Base-by-base conservation (phyloP, 2,888 invertebrate genomes). In the Microplitis deprimator region DNA sequence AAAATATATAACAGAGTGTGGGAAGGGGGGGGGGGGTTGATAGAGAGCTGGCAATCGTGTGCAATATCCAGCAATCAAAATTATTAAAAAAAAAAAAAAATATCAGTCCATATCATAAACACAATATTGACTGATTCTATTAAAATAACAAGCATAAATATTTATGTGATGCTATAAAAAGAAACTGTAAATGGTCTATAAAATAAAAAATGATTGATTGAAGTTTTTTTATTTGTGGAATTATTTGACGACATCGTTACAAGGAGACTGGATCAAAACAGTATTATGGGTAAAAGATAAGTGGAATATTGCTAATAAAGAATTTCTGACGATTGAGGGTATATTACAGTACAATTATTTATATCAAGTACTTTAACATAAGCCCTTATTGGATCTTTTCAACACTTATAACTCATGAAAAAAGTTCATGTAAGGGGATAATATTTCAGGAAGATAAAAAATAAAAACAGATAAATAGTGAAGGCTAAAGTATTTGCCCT, bases 121-220 rank as follows among this genome's bases (percentile, higher is more conserved):
- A 40, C 7, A 40, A 65, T 10, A 68, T 7, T 16, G 16, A 73
- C 60, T 75, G 72, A 64, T 67, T 62, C 50, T n/a, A 70, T 41
- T 39, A 40, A 61, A 68, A 73, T 68, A 8, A 50, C 41, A 50
- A 50, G 64, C 13, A 79, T 79, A 6, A 16, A 68, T 8, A 40
- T 5, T 68, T 38, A 39, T 39, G 4, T 8, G 8, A 40, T 16
- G 39, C 17, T 10, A 68, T 68, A 68, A 68, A 68, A 10, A 17
- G 40, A 20, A 68, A 50, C 50, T 50, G 50, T 50, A 50, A 50
- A 50, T 50, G 50, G 50, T 50, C 50, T 50, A 50, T 50, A 13
- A 50, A 50, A n/a, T n/a, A 50, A 50, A 50, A 50, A 50, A 50
- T 8, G 50, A 13, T 13, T 50, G 50, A 50, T 50, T 50, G 50